Percentiles rank a stretch among this genome's conserved stretches.
These are phyloP conservation scores for Drosophila suzukii DNA, from an alignment of 1,140 invertebrate species.

Conservation along the genomic window DNA sequence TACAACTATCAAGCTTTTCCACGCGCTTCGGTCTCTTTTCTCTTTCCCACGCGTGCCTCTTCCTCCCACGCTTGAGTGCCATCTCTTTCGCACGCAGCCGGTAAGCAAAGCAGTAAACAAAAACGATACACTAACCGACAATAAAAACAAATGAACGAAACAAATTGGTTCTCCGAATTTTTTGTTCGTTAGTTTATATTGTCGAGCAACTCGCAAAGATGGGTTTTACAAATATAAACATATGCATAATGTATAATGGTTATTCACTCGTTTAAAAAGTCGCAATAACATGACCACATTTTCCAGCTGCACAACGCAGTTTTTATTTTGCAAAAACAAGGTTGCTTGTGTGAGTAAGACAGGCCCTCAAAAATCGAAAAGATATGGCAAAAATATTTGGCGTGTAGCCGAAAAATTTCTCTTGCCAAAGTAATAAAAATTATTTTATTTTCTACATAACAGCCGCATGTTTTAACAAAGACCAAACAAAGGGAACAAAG, in stretches of 20 bases:
- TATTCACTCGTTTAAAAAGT: conserved; percentile 47
- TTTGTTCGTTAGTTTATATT: too few relatives aligned
- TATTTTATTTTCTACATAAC: conserved; percentile 49
- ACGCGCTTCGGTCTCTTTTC: background rate
- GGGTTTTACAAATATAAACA: conserved; percentile 3
- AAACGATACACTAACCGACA: background rate
- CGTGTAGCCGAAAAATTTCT: conserved; percentile 28
- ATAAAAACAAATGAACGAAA: conserved; percentile 6
- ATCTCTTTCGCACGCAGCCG: conserved; percentile 49
- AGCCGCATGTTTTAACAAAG: conserved; percentile 15
- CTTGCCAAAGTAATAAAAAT: conserved; percentile 13
- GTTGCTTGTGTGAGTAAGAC: conserved; percentile 27
- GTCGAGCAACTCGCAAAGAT: background rate
- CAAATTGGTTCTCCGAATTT: too few relatives aligned
- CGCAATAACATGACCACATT: conserved; percentile 43
- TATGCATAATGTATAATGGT: background rate
- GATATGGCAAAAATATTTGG: conserved; percentile 41
- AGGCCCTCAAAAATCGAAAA: conserved; percentile 47
- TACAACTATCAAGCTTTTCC: conserved; percentile 55
- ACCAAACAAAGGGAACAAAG: background rate
- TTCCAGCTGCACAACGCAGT: conserved; percentile 47
- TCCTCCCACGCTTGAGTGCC: conserved; percentile 14
- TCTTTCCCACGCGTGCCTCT: conserved; percentile 25
- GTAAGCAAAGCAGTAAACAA: conserved; percentile 26
- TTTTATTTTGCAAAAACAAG: conserved; percentile 35